phyloP scores from a whole-genome alignment of 2,797 vertebrate genomes.

The Etheostoma nigrum region DNA sequence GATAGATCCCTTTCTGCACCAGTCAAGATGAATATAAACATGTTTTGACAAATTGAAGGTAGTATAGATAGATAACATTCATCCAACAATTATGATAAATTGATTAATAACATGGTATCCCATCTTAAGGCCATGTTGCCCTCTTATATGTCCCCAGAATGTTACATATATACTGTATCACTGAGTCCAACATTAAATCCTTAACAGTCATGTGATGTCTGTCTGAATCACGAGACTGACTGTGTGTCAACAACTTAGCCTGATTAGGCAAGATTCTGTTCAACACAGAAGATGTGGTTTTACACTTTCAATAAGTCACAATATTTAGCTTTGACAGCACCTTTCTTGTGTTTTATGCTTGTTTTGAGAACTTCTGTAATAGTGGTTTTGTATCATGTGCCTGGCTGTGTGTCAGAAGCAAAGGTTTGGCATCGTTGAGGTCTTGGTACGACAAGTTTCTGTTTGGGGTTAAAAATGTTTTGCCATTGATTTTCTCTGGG shows the following conservation, averaged over 20 bases:
- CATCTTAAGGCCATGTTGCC: background rate
- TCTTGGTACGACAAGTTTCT: background rate
- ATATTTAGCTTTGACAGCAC: background rate
- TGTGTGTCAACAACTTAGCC: constrained; percentile 16
- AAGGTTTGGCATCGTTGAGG: background rate
- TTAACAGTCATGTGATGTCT: constrained; percentile 40
- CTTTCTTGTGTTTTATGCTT: background rate
- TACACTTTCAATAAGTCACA: background rate
- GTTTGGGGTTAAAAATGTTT: background rate
- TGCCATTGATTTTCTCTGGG: background rate
- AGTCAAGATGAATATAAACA: background rate
- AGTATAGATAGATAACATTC: background rate
- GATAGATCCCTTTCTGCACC: background rate
- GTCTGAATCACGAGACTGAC: constrained; percentile 37
- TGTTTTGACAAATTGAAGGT: background rate
- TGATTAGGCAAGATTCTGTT: constrained; percentile 3
- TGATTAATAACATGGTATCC: background rate
- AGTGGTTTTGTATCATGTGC: constrained; percentile 4
- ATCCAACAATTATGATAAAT: background rate
- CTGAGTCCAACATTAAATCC: background rate
- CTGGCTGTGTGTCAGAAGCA: background rate
- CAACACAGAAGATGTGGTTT: background rate
- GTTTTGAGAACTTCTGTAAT: background rate
- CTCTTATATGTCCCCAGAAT: background rate
- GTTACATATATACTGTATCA: background rate